Conservation (phyloP, 2,113 vertebrate species). For the Oreochromis spilurus region DNA sequence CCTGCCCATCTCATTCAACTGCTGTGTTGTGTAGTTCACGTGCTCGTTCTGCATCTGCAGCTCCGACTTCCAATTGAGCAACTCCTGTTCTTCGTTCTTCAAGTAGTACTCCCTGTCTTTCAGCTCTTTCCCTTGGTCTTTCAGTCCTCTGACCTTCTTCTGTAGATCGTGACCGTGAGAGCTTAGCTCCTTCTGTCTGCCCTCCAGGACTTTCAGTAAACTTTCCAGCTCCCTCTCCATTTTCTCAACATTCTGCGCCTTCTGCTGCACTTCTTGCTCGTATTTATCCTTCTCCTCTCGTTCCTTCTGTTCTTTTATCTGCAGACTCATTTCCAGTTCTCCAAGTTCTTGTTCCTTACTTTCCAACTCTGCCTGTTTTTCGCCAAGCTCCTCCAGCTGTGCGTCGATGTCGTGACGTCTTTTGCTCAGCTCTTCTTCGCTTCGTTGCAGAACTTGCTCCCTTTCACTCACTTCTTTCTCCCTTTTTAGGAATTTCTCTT, state of each 20-base stretch:
- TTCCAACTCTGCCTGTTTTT: neutral
- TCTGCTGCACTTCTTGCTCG: neutral
- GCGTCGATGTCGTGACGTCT: neutral
- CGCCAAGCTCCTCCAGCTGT: conserved; percentile 12
- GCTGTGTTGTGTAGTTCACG: neutral
- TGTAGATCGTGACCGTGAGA: conserved; percentile 47
- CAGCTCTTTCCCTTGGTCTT: conserved; percentile 56
- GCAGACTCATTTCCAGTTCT: neutral
- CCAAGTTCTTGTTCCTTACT: conserved; percentile 24
- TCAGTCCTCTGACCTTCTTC: conserved; percentile 54
- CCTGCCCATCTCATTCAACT: conserved; percentile 33
- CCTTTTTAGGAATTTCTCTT: conserved; percentile 2
- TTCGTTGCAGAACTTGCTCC: neutral
- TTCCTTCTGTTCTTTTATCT: neutral
- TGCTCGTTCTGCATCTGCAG: conserved; percentile 17
- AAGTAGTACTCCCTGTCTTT: conserved; percentile 47
- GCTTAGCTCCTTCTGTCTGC: conserved; percentile 44
- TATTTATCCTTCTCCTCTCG: neutral
- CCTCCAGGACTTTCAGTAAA: conserved; percentile 37
- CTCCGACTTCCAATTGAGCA: conserved; percentile 34
- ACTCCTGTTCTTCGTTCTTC: conserved; percentile 24
- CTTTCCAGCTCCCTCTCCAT: conserved; percentile 40
- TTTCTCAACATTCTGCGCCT: neutral
- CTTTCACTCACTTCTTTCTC: neutral
- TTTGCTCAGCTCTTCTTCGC: conserved; percentile 7